Evolutionary conservation across 2,888 invertebrate species (phyloP).

Genomic region (Rotaria socialis): DNA sequence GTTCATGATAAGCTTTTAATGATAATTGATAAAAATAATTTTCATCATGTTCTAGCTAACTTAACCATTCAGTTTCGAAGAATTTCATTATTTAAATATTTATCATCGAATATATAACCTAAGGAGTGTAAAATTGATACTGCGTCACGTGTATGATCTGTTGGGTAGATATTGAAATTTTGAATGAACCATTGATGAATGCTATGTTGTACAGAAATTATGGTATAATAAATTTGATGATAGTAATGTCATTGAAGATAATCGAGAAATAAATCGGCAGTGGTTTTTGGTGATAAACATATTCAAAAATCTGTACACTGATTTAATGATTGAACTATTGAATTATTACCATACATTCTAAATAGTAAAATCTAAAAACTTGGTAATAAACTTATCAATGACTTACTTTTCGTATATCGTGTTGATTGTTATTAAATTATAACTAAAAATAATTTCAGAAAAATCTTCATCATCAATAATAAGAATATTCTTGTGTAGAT

Average conservation of each 20-base stretch:
- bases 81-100: not conserved
- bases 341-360: not conserved
- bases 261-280: not conserved
- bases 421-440: not conserved
- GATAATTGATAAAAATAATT: not conserved
- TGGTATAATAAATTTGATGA: not conserved
- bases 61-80: not conserved
- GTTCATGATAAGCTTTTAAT: not conserved
- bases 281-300: not conserved
- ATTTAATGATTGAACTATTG: not conserved
- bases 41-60: not conserved
- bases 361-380: too few relatives aligned
- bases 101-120: slow-evolving; percentile 32
- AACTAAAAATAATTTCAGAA: not conserved
- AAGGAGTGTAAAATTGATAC: slow-evolving; percentile 4
- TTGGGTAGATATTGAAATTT: not conserved
- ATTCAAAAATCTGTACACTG: not conserved
- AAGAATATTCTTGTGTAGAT: not conserved
- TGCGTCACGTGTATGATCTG: not conserved
- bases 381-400: too few relatives aligned
- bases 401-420: too few relatives aligned
- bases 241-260: not conserved
- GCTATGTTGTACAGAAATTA: not conserved
- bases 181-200: not conserved
- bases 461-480: not conserved